phyloP scores from a whole-genome alignment of 2,113 vertebrate genomes.

The Glaucidium brasilianum region DNA sequence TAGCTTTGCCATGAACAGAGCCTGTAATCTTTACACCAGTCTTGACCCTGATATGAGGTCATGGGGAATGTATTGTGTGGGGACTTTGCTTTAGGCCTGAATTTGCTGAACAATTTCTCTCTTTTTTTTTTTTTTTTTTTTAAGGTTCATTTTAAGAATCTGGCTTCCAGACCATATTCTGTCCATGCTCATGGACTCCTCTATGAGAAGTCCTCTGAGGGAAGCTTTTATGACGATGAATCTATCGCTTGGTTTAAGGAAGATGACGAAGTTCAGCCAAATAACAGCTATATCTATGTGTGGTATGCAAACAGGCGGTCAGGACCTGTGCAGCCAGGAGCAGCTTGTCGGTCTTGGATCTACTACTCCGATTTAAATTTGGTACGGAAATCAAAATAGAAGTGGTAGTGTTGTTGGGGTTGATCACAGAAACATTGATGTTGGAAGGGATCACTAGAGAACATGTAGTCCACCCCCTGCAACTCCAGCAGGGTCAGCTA shows the following conservation, averaged over 20 bases:
- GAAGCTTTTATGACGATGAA: conserved; percentile 83
- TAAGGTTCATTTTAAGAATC: conserved; percentile 92
- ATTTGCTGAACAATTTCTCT: not conserved
- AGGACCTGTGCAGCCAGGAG: conserved; percentile 75
- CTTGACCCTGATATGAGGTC: not conserved
- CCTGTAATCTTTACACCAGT: not conserved
- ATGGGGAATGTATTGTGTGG: not conserved
- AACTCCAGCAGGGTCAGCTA: not conserved
- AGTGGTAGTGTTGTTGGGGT: not conserved
- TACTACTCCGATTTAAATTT: conserved; percentile 92
- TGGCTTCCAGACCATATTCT: conserved; percentile 86
- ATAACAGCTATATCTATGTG: conserved; percentile 84
- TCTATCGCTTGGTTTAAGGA: conserved; percentile 84
- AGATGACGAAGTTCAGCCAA: conserved; percentile 84
- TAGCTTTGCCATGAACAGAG: not conserved
- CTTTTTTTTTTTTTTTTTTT: not conserved
- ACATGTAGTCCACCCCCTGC: not conserved
- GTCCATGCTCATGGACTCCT: conserved; percentile 90
- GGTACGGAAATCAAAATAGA: conserved; percentile 72
- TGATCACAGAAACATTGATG: not conserved
- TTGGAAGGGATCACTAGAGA: not conserved
- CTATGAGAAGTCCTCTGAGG: conserved; percentile 89
- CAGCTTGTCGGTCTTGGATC: conserved; percentile 86
- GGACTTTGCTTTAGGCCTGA: not conserved
- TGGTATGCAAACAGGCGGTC: conserved; percentile 80